These are phyloP conservation scores for Mastacembelus armatus DNA, from an alignment of 2,797 vertebrate species.

Conservation along the genomic window DNA sequence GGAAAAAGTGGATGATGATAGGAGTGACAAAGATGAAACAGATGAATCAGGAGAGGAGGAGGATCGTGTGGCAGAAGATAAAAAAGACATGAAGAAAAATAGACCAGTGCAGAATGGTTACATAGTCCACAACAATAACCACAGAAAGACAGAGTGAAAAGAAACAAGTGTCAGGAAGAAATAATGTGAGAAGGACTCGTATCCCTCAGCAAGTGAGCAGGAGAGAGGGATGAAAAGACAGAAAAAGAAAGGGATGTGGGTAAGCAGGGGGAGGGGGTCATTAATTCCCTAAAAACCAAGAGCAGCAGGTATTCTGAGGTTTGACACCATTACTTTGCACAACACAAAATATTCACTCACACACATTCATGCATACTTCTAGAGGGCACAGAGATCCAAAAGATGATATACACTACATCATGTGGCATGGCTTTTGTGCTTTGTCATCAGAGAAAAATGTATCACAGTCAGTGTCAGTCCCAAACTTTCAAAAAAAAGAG, in stretches of 20 bases:
- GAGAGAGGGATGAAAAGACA: slow-evolving; percentile 34
- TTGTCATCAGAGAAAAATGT: slow-evolving; percentile 49
- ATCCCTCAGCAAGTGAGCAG: slow-evolving; percentile 45
- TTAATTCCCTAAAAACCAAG: slow-evolving; percentile 46
- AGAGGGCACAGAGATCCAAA: slow-evolving; percentile 59
- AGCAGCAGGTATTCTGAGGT: slow-evolving; percentile 55
- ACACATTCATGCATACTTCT: slow-evolving; percentile 46
- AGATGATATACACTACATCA: slow-evolving; percentile 60
- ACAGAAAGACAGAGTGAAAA: slow-evolving; percentile 90
- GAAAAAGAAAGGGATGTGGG: slow-evolving; percentile 26
- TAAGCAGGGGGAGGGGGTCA: slow-evolving; percentile 11
- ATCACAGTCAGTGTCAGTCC: slow-evolving; percentile 37
- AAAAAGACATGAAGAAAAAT: slow-evolving; percentile 79
- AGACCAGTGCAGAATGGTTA: slow-evolving; percentile 89
- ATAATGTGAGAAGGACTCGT: slow-evolving; percentile 58
- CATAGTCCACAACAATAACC: slow-evolving; percentile 89
- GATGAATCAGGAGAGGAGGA: slow-evolving; percentile 80
- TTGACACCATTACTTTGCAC: slow-evolving; percentile 67
- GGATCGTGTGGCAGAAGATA: slow-evolving; percentile 53
- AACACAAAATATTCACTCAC: slow-evolving; percentile 52
- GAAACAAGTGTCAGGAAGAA: slow-evolving; percentile 40
- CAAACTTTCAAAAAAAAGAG: slow-evolving; percentile 35
- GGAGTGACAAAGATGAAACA: slow-evolving; percentile 94
- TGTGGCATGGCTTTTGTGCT: slow-evolving; percentile 34
- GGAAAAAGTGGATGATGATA: slow-evolving; percentile 92